Conservation (phyloP, 2,888 invertebrate genomes). For the Matsumyia berberina region DNA sequence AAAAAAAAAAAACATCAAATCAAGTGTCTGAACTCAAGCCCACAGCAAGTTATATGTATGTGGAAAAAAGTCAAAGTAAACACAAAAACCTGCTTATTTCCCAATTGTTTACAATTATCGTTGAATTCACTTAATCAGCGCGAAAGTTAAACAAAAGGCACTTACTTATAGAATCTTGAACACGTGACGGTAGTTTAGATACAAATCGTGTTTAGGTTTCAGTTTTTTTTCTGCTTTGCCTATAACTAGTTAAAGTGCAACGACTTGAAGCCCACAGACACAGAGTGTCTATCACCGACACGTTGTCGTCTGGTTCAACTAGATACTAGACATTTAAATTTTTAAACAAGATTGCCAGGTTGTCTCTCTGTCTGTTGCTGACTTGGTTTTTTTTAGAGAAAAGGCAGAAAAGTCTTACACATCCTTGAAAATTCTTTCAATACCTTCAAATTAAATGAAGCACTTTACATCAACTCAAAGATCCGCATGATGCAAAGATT, state of each 20-base stretch:
- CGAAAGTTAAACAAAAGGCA: slow-evolving; percentile 13
- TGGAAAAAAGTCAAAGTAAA: not conserved
- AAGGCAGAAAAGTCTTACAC: too few relatives aligned
- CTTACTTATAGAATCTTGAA: slow-evolving; percentile 26
- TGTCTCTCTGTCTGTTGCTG: too few relatives aligned
- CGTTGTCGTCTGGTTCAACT: slow-evolving; percentile 18
- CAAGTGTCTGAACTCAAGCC: too few relatives aligned
- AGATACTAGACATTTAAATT: not conserved
- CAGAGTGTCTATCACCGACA: not conserved
- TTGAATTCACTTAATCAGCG: slow-evolving; percentile 20
- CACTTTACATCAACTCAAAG: too few relatives aligned
- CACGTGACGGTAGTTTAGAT: not conserved
- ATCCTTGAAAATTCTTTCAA: too few relatives aligned
- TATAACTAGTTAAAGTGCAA: slow-evolving; percentile 24
- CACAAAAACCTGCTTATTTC: not conserved
- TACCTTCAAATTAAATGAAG: too few relatives aligned
- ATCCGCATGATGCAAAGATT: too few relatives aligned
- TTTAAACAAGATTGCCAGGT: not conserved
- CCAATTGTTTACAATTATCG: slow-evolving; percentile 18
- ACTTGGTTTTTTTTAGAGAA: too few relatives aligned
- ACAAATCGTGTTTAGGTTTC: not conserved
- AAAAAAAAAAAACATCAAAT: not conserved
- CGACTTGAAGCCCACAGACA: not conserved
- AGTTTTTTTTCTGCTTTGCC: not conserved
- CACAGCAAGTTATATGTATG: too few relatives aligned